Evolutionary conservation across 1,140 invertebrate genomes (phyloP), one percentile per base, ranked within the genome.

Genomic region (Brachionus plicatilis): DNA sequence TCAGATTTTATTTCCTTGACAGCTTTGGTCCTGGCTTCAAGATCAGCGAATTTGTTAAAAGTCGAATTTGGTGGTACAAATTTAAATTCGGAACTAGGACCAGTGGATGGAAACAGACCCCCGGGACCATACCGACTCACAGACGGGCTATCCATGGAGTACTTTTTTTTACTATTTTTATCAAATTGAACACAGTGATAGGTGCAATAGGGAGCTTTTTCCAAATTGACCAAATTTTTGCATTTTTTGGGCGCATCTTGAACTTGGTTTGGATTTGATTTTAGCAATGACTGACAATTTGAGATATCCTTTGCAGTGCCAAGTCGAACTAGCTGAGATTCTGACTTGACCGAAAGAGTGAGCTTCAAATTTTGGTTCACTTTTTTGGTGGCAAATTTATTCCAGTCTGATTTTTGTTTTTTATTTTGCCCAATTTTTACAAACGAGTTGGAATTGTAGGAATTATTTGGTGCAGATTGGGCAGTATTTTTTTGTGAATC

Each of bases 221-320:
- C 53, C 45, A 82, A 41, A 82, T 82, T 82, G 33, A 82, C 79
- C 43, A 82, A 82, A 82, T 82, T 82, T 82, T 82, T 82, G 43
- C 79, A 82, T 17, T 68, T 82, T 43, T 45, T 82, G 0, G 17
- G 9, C 8, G 53, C 53, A 11, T 60, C 79, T 60, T 68, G 53
- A 33, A 14, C 50, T 41, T 68, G 53, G 45, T 43, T 68, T 65
- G 53, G 53, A 43, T 82, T 82, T 43, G 79, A 65, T 27, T 82
- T 82, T 8, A 82, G 12, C 9, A 65, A 29, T 27, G 79, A 82
- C 53, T 82, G 79, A 41, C 79, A 82, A 68, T 68, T 45, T 43
- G 53, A 24, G 60, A 82, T 82, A 41, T 82, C 79, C 27, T 82
- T 82, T 33, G 79, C 79, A 11, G 45, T 65, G 11, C 79, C 79